phyloP scores from a whole-genome alignment of 2,113 vertebrate species.

The Xiphophorus maculatus region DNA sequence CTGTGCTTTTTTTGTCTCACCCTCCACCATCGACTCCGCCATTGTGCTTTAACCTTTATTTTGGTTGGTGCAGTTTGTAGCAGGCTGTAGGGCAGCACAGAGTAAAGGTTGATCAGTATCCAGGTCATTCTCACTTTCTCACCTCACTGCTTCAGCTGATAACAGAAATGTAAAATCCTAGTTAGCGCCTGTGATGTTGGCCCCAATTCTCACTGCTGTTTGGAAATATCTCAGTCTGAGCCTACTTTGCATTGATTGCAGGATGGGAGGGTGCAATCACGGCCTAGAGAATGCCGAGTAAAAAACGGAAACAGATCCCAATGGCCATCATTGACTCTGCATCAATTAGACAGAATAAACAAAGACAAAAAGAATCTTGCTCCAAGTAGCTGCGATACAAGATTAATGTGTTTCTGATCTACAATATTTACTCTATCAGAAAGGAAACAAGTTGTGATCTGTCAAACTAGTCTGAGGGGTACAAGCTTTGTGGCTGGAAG shows the following conservation, averaged over 20 bases:
- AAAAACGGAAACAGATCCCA: neutral
- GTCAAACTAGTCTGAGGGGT: constrained; percentile 3
- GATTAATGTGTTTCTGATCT: constrained; percentile 37
- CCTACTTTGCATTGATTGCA: constrained; percentile 15
- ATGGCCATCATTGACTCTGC: constrained; percentile 18
- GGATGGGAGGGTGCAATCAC: constrained; percentile 12
- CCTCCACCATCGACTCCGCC: neutral
- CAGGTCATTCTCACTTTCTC: constrained; percentile 45
- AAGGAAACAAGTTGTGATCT: constrained; percentile 9
- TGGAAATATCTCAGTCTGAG: constrained; percentile 35
- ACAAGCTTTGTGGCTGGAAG: neutral
- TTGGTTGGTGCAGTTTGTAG: neutral
- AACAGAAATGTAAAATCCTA: constrained; percentile 57
- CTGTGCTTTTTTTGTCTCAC: neutral
- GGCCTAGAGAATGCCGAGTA: neutral
- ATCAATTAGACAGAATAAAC: constrained; percentile 61
- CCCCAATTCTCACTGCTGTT: constrained; percentile 15
- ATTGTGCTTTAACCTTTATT: neutral
- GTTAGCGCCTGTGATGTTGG: constrained; percentile 22
- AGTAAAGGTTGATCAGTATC: constrained; percentile 44
- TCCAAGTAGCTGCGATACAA: constrained; percentile 38
- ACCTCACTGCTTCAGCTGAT: constrained; percentile 51
- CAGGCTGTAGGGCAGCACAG: neutral
- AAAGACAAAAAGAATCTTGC: constrained; percentile 49
- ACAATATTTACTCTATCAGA: constrained; percentile 26